Conservation (phyloP, 2,797 vertebrate species). For the Lacerta bilineata region DNA sequence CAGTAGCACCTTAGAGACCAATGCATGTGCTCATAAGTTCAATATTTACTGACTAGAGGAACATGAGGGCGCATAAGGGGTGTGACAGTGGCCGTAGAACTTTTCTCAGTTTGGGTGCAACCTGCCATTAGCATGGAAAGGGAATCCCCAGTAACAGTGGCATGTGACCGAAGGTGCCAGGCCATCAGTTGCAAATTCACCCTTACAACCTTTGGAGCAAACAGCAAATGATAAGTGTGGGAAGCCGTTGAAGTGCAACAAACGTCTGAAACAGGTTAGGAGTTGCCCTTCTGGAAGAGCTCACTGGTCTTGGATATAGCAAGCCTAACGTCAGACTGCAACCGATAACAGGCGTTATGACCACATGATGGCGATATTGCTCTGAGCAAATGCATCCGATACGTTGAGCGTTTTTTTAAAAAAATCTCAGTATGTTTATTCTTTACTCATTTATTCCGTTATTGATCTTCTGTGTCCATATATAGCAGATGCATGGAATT, state of each 20-base stretch:
- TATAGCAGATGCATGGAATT: neutral
- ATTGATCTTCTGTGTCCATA: neutral
- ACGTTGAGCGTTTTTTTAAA: neutral
- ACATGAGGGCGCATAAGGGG: too few species aligned
- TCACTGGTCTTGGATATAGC: neutral
- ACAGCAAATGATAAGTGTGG: neutral
- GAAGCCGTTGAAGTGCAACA: neutral
- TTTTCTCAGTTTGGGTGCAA: too few species aligned
- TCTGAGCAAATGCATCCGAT: constrained; percentile 27
- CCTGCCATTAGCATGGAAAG: too few species aligned
- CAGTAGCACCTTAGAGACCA: too few species aligned
- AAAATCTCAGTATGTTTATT: neutral
- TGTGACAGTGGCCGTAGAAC: too few species aligned
- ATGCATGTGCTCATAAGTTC: too few species aligned
- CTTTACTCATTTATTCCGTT: neutral
- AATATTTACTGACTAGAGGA: too few species aligned
- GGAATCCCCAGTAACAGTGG: too few species aligned
- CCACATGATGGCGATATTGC: constrained; percentile 70
- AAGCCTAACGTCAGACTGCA: neutral
- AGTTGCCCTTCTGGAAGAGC: neutral
- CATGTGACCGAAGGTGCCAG: too few species aligned
- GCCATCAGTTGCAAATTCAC: too few species aligned
- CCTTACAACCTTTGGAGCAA: too few species aligned
- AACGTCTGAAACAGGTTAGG: neutral
- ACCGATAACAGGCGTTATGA: constrained; percentile 47